Base-by-base conservation (phyloP, 2,888 invertebrate species). In the Merodon equestris region DNA sequence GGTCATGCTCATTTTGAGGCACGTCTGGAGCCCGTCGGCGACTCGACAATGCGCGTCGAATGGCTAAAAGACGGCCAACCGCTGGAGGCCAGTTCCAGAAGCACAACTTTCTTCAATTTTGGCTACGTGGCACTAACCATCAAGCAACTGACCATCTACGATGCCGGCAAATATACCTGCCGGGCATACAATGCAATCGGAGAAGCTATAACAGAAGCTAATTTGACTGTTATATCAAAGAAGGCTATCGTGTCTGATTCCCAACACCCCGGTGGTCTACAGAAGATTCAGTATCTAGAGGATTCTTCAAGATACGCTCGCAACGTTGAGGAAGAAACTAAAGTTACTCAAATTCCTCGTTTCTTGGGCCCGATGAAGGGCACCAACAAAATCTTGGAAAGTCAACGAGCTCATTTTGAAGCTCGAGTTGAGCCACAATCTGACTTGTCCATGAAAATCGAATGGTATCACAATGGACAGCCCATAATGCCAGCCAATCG, bases 391-490 rank as follows among this genome's bases (percentile, higher is more conserved):
- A 96, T 97, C 85, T 93, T 96, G 17, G 97, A 98, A 90, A 96
- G 96, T 0, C 97, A 97, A 90, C 92, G 96, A 53, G 97, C 97
- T 82, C 97, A 98, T 86, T 97, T 98, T 86, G 98, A 98, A 90
- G 96, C 95, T 3, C 93, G 97, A 81, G 95, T 99, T 53, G 96
- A 97, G 86, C 99, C 98, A 0, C 95, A 97, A 88, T 97, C 95
- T 86, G 99, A 99, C 89, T 92, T 97, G 27, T 94, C 95, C 15
- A 94, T 99, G 94, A 92, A 92, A 85, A 94, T 97, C 79, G 98
- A 98, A 90, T 99, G 99, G 99, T 97, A 96, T 87, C 96, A 96
- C 85, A 98, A 99, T 89, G 98, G 97, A 61, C 94, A 95, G 86
- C 93, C 96, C 77, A 94, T 99, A 73, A 94, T 94, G 86, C 93